A percentile compares a stretch with the other conserved stretches of the same genome.
These are phyloP conservation scores for Philereme vetulata DNA, from an alignment of 2,888 invertebrate genomes.

Conservation along the genomic window DNA sequence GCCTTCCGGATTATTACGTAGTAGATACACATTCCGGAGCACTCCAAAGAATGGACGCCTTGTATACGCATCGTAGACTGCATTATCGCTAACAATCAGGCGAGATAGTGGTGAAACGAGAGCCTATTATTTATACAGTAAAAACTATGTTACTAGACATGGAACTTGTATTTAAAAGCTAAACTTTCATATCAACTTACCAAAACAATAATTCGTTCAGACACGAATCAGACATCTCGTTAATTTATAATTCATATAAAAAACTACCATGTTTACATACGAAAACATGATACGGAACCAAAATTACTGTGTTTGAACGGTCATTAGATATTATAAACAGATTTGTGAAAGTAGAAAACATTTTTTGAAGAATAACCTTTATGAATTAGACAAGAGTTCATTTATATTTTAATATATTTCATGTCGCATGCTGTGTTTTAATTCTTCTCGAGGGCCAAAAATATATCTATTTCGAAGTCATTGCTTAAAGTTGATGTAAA, in stretches of 20 bases:
- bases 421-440: background rate
- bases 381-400: constrained; percentile 12
- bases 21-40: too few relatives aligned
- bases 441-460: background rate
- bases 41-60: too few relatives aligned
- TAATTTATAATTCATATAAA: constrained; percentile 66
- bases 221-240: constrained; percentile 45
- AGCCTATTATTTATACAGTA: too few relatives aligned
- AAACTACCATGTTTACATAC: constrained; percentile 46
- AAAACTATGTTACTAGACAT: too few relatives aligned
- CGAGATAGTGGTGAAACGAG: too few relatives aligned
- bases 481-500: too few relatives aligned
- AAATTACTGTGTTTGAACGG: constrained; percentile 52
- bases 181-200: constrained; percentile 1
- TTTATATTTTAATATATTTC: background rate
- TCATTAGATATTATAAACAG: constrained; percentile 43
- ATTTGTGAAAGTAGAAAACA: constrained; percentile 27
- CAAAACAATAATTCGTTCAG: constrained; percentile 35
- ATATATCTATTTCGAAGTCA: too few relatives aligned
- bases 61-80: too few relatives aligned
- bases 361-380: constrained; percentile 20
- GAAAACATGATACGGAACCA: constrained; percentile 47
- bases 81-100: too few relatives aligned
- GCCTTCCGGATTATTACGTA: too few relatives aligned
- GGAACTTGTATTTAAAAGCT: background rate